Base-by-base conservation (phyloP, 2,113 vertebrate genomes). In the Meriones unguiculatus region DNA sequence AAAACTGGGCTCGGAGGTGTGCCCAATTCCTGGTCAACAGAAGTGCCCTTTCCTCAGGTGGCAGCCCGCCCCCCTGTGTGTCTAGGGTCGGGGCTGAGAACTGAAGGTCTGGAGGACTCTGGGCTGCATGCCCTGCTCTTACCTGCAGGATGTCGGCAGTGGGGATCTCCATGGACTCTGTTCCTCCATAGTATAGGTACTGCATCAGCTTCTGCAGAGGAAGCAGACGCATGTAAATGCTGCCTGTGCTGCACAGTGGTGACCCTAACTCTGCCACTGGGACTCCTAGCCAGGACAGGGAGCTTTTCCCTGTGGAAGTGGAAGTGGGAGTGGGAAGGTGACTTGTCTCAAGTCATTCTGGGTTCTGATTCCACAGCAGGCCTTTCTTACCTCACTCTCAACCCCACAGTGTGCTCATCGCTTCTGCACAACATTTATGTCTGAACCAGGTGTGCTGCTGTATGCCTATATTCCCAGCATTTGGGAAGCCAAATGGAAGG, bases 111-210 rank as follows among this genome's bases (percentile, higher is more conserved):
- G 32, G 22, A 17, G 84, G 50, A 46, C 54, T 7, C 0, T 0
- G 17, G 25, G 57, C 65, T 32, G 13, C n/a, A 13, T 3, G 38
- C 22, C 41, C 4, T 67, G 24, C 2, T 9, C 50, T 99, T 97
- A 99, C 99, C 99, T 99, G 99, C 95, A 99, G 96, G 97, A 99
- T 97, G 95, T 99, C 99, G 0, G 98, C 8, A 0, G 99, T 98
- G n/a, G 99, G 98, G 64, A 99, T 99, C 97, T 99, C 99, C 98
- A 99, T 98, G 15, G 99, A 98, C 94, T 99, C 99, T 0, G 99
- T 99, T 64, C 99, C 99, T 92, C 99, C 99, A 0, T 99, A 99
- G 98, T 99, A 99, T 81, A 99, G 98, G 93, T 99, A 99, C 96
- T 99, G 99, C 99, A 99, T 99, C 99, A 99, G 99, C 99, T 99